Percentiles rank a stretch among this genome's conserved stretches.
Conservation (phyloP, 2,888 invertebrate species). For the Tinea trinotella region DNA sequence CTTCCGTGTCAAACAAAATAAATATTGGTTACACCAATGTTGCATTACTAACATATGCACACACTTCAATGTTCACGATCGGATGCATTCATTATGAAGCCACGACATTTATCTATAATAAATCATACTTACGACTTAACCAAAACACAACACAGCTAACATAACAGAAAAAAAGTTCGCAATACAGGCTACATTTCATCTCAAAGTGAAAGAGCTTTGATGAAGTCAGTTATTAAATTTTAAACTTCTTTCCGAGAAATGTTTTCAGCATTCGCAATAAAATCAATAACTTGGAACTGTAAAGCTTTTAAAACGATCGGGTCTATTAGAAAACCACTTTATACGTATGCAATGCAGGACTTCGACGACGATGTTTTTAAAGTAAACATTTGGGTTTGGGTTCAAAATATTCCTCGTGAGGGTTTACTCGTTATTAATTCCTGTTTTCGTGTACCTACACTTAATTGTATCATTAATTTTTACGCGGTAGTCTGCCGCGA, state of each 20-base stretch:
- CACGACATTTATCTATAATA: background rate
- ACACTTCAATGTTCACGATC: background rate
- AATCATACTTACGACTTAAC: background rate
- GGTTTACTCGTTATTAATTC: background rate
- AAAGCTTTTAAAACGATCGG: background rate
- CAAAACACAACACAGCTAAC: background rate
- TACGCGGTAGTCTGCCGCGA: background rate
- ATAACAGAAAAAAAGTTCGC: background rate
- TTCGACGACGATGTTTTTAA: background rate
- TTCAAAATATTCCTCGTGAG: background rate
- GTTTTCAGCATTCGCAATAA: background rate
- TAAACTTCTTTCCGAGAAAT: constrained; percentile 5
- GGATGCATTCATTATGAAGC: constrained; percentile 8
- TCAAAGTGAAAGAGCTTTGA: constrained; percentile 4
- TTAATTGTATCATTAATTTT: background rate
- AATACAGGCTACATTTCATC: constrained; percentile 2
- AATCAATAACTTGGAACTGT: background rate
- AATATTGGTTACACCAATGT: constrained; percentile 22
- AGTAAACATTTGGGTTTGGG: background rate
- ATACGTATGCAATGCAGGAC: background rate
- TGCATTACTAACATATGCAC: background rate
- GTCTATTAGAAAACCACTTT: background rate
- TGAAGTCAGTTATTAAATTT: constrained; percentile 5
- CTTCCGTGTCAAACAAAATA: constrained; percentile 33
- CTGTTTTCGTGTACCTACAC: background rate